Conservation (phyloP, 2,888 invertebrate genomes). For the Tridacna crocea region DNA sequence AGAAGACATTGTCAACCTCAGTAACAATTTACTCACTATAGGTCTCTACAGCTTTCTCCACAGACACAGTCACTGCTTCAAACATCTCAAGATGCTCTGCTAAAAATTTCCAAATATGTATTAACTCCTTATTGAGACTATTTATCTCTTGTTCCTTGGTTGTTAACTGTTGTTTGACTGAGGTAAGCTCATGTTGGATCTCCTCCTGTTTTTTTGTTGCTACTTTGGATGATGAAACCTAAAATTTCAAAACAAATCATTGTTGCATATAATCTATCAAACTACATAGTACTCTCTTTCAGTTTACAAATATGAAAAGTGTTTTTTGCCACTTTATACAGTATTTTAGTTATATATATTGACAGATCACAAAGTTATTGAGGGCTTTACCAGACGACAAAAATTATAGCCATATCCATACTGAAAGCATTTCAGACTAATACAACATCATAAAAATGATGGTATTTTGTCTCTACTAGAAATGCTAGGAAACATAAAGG, state of each 20-base stretch:
- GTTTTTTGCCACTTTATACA: no score
- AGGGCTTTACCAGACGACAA: no score
- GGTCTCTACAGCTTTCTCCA: conserved; percentile 34
- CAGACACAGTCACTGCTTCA: conserved; percentile 26
- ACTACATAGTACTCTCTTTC: no score
- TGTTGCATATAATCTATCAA: no score
- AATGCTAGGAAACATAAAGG: no score
- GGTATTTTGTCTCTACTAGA: no score
- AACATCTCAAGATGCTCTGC: conserved; percentile 34
- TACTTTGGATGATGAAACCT: conserved; percentile 41
- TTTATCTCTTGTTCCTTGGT: conserved; percentile 55
- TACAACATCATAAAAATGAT: no score
- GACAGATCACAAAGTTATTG: no score
- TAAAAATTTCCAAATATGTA: conserved; percentile 30
- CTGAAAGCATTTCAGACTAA: no score
- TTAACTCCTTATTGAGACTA: conserved; percentile 39
- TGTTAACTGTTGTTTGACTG: conserved; percentile 45
- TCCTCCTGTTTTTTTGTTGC: conserved; percentile 52
- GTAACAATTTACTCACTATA: conserved; percentile 16
- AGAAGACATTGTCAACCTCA: no score
- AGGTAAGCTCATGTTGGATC: conserved; percentile 46
- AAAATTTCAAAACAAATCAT: not conserved
- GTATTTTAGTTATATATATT: no score
- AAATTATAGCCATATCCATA: no score
- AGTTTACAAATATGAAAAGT: not conserved